Evolutionary conservation across 2,113 vertebrate genomes (phyloP).

Genomic region (Colius striatus): DNA sequence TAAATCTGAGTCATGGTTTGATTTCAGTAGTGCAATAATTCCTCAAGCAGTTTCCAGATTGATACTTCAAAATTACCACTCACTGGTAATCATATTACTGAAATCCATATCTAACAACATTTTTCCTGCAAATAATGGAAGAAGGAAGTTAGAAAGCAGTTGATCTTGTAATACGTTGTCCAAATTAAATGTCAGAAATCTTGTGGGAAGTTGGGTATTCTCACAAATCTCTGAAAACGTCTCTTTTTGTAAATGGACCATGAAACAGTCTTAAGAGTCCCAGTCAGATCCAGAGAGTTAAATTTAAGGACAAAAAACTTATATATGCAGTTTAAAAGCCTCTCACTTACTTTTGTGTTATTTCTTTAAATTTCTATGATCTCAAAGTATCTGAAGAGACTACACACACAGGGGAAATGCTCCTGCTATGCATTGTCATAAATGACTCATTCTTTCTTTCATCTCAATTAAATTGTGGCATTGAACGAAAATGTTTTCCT

Average conservation of each 20-base stretch:
- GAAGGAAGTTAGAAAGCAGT: conserved; percentile 3
- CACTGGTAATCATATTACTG: conserved; percentile 1
- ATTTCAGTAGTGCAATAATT: conserved; percentile 11
- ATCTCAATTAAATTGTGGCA: background rate
- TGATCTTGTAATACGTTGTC: conserved; percentile 26
- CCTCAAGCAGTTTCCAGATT: conserved; percentile 14
- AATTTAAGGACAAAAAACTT: background rate
- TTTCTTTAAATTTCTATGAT: background rate
- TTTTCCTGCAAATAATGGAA: conserved; percentile 24
- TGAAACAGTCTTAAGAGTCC: background rate
- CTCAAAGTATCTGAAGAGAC: background rate
- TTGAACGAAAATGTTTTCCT: background rate
- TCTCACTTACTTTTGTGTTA: background rate
- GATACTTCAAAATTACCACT: conserved; percentile 32
- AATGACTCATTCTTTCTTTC: background rate
- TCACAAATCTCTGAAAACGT: background rate
- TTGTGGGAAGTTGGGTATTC: background rate
- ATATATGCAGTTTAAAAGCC: background rate
- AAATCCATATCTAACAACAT: conserved; percentile 38
- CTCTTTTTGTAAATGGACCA: background rate
- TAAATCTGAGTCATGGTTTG: background rate
- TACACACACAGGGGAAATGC: background rate
- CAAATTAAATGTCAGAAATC: conserved; percentile 17
- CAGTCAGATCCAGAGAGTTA: background rate
- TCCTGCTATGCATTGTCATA: background rate